Conservation (phyloP, 2,113 vertebrate species). For the Mormyrus lacerda region DNA sequence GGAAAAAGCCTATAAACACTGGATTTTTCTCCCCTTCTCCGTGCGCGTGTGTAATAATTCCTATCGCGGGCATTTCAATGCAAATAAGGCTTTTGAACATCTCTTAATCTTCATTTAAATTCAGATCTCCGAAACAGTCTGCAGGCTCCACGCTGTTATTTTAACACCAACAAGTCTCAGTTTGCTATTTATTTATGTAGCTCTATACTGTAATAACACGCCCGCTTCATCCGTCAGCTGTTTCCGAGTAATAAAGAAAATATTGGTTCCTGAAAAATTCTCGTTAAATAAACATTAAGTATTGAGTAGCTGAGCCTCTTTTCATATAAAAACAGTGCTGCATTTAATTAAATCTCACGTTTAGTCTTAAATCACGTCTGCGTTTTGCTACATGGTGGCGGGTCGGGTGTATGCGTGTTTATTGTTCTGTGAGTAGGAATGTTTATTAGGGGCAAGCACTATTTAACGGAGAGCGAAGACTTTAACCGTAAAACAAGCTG, state of each 20-base stretch:
- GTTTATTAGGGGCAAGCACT: neutral
- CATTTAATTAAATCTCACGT: conserved; percentile 1
- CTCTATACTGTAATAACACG: neutral
- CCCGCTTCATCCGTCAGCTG: conserved; percentile 5
- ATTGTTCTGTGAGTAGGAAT: neutral
- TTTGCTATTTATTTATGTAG: conserved; percentile 14
- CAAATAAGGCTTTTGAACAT: conserved; percentile 16
- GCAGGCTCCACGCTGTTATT: neutral
- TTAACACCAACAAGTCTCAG: neutral
- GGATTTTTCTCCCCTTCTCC: neutral
- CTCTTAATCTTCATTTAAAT: conserved; percentile 20
- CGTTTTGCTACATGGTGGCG: neutral
- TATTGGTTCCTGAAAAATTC: conserved; percentile 19
- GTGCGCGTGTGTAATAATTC: conserved; percentile 6
- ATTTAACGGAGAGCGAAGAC: neutral
- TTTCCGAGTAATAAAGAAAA: conserved; percentile 15
- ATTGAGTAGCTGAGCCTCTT: conserved; percentile 5
- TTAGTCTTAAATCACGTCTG: neutral
- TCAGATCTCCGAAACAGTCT: conserved; percentile 3
- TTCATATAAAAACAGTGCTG: conserved; percentile 7
- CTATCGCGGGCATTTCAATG: conserved; percentile 4
- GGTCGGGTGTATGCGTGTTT: neutral
- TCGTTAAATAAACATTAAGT: conserved; percentile 19
- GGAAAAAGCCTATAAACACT: neutral
- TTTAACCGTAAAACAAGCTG: neutral